Base-by-base conservation (phyloP, 92 coral and sea anemone genomes). In the Pocillopora meandrina region DNA sequence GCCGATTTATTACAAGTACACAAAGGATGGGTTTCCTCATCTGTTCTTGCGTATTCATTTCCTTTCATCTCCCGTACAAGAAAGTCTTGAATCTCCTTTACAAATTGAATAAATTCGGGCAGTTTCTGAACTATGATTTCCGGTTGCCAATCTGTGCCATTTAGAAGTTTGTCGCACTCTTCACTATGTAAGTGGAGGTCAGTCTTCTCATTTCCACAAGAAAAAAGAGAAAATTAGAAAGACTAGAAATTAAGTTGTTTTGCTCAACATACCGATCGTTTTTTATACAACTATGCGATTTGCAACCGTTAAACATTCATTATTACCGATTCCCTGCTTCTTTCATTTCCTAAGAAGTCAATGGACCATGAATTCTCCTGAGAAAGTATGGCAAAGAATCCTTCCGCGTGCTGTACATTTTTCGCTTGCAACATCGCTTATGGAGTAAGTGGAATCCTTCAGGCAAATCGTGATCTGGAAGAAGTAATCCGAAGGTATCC, bases 151-250 rank as follows among this genome's bases (percentile, higher is more conserved):
- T 31, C 66, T 4, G 52, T 56, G 15, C 80, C 61, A 18, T 55
- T 33, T 13, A 76, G 55, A 15, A 60, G 62, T 31, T 23, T 47
- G 71, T 77, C 82, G 19, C 82, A 77, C 82, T 77, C 82, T 9
- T 62, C 71, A 26, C 71, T 42, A 9, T 63, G 71, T 19, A 62
- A 21, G 57, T 62, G 56, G 10, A 62, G 15, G 65, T 77, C 69
- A 77, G 58, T 60, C 67, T 61, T 2, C 49, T 5, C 49, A 5
- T n/a, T 42, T 42, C 2, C 49, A 34, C 52, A 33, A 33, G 9
- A n/a, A 26, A 1, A 67, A 67, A 31, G 9, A 18, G 67, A 63
- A 17, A 63, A 19, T 5, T 18, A 63, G 10, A 17, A 18, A 10
- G 21, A 20, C 6, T 63, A 1, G 17, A 20, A 63, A 18, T 19